These are phyloP conservation scores for Shargacucullia verbasci DNA, from an alignment of 2,888 invertebrate species.

Conservation along the genomic window DNA sequence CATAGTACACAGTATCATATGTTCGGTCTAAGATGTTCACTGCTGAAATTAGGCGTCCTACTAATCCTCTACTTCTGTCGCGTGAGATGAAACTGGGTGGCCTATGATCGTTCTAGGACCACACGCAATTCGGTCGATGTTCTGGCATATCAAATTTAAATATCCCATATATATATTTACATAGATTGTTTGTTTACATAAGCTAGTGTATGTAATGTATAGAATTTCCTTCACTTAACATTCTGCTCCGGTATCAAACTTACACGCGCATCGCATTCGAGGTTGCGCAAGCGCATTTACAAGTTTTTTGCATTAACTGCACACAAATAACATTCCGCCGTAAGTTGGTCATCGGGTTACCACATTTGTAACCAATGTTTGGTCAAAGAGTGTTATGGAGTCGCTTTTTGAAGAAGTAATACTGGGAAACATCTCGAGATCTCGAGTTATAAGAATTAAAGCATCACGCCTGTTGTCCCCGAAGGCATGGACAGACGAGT, in stretches of 20 bases:
- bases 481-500: no score
- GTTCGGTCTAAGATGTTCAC: no score
- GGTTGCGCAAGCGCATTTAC: constrained; percentile 51
- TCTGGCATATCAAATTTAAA: neutral
- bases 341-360: constrained; percentile 40
- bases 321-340: constrained; percentile 34
- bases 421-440: no score
- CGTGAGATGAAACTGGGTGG: neutral
- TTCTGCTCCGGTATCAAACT: constrained; percentile 29
- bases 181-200: constrained; percentile 6
- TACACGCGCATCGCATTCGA: constrained; percentile 20
- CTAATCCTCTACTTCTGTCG: no score
- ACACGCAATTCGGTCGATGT: neutral
- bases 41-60: no score
- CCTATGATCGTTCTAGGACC: neutral
- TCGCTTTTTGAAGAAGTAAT: no score
- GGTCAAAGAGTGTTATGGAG: neutral
- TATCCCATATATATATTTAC: neutral
- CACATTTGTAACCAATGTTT: constrained; percentile 1
- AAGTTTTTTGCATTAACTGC: constrained; percentile 48
- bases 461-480: no score
- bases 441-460: no score
- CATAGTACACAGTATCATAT: no score
- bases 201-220: constrained; percentile 5
- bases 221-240: constrained; percentile 36